Base-by-base conservation (phyloP, 2,888 invertebrate genomes). In the Pollenia angustigena region DNA sequence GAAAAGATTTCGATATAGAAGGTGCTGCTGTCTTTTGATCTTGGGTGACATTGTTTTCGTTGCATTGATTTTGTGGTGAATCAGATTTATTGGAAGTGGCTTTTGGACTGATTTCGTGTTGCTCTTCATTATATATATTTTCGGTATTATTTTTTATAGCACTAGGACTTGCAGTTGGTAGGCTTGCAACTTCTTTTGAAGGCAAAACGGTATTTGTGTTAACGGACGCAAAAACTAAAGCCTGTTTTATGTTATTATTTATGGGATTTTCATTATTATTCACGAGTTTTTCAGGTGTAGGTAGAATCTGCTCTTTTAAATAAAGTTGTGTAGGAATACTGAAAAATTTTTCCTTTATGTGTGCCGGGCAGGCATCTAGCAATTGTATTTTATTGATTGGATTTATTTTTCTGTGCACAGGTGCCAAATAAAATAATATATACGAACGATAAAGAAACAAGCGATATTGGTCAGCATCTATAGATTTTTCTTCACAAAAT, bases 341-440 rank as follows among this genome's bases (percentile, higher is more conserved):
- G 40, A 81, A 72, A 23, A 81, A 81, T 14, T 56, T 72, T 3
- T 64, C 52, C 10, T 64, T 71, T 14, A 72, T 66, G 14, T 72
- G 4, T 18, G 2, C 1, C 12, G 72, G 72, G n/a, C 64, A 81
- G 23, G 32, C 10, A 8, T 72, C 72, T 4, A 46, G 2, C 54
- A 81, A 14, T 14, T 56, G 71, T 44, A 72, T 81, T 54, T 72
- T 54, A 40, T 72, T 48, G 14, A 81, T 10, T 6, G 72, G 80
- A 54, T 8, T 14, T 54, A 40, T n/a, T 32, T 54, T 72, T 32
- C 80, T 62, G 54, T 72, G 18, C 16, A 72, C 80, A 11, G 80
- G 80, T 14, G 46, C 54, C 18, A 81, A 72, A 44, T 81, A 81
- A 72, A 72, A 81, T 18, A 72, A 54, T 14, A 72, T 11, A 72